Percentiles rank a stretch among this genome's conserved stretches.
phyloP scores from a whole-genome alignment of 1,140 invertebrate genomes.

The Halotydeus destructor region DNA sequence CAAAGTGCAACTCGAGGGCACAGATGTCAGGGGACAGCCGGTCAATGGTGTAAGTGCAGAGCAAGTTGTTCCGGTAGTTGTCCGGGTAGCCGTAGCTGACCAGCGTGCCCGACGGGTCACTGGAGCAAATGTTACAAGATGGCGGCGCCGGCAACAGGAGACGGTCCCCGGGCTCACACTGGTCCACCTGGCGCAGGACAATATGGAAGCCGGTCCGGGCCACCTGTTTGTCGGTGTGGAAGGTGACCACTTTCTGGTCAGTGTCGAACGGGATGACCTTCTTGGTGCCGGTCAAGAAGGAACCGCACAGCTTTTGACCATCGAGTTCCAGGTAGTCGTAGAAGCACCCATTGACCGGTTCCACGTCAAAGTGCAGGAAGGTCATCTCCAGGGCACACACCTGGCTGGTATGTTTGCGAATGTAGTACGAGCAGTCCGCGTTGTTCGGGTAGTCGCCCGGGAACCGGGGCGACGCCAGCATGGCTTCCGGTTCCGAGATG shows the following conservation, averaged over 20 bases:
- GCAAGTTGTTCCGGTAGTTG: conserved; percentile 12
- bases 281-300: conserved; percentile 14
- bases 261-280: conserved; percentile 12
- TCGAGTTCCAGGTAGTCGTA: conserved; percentile 20
- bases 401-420: conserved; percentile 9
- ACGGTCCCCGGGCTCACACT: conserved; percentile 13
- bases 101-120: conserved; percentile 1
- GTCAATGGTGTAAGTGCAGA: conserved; percentile 13
- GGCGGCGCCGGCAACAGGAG: conserved; percentile 4
- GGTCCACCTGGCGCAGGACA: conserved; percentile 14
- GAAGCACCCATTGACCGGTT: conserved; percentile 16
- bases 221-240: conserved; percentile 17
- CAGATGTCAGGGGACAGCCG: conserved; percentile 15
- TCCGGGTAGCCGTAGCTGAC: conserved; percentile 11
- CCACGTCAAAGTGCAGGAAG: conserved; percentile 19
- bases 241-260: conserved; percentile 15
- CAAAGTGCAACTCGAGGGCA: conserved; percentile 17
- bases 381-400: conserved; percentile 18
- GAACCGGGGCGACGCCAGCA: conserved; percentile 12
- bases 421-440: conserved; percentile 13
- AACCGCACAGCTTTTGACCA: conserved; percentile 19
- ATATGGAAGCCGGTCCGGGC: conserved; percentile 17
- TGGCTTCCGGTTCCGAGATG: conserved; percentile 8
- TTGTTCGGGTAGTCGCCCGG: conserved; percentile 15
- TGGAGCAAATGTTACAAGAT: conserved; percentile 7